Percentiles rank a stretch among this genome's conserved stretches.
These are phyloP conservation scores for Pipistrellus kuhlii DNA, from an alignment of 2,797 vertebrate species.

Conservation along the genomic window DNA sequence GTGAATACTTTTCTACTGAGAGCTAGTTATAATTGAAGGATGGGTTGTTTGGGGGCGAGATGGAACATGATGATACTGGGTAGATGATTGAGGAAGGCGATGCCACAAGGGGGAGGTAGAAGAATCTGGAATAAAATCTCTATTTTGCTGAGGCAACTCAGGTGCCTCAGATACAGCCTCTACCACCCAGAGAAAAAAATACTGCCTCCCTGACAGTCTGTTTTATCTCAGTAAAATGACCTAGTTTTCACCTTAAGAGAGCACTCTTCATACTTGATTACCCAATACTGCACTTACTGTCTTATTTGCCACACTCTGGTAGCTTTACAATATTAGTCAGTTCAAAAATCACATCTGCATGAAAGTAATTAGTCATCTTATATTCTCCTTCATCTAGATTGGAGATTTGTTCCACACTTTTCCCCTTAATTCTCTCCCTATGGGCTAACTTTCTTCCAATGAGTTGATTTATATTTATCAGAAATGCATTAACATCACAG, in stretches of 20 bases:
- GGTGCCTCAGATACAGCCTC: not conserved
- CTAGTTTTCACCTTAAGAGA: not conserved
- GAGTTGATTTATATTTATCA: slow-evolving; percentile 63
- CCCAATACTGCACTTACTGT: not conserved
- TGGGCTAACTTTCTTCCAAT: slow-evolving; percentile 49
- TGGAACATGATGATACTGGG: not conserved
- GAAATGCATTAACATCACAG: slow-evolving; percentile 57
- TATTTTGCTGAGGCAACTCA: not conserved
- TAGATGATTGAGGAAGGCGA: not conserved
- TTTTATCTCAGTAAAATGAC: not conserved
- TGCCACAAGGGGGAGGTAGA: not conserved
- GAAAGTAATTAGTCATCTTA: slow-evolving; percentile 72
- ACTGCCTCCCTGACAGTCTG: not conserved
- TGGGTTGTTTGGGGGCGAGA: not conserved
- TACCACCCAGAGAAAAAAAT: not conserved
- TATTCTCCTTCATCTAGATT: slow-evolving; percentile 63
- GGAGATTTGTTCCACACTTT: slow-evolving; percentile 52
- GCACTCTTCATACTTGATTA: not conserved
- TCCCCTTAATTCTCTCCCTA: slow-evolving; percentile 17
- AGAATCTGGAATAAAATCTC: slow-evolving; percentile 4
- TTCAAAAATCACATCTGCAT: slow-evolving; percentile 66
- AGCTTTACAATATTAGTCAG: slow-evolving; percentile 23
- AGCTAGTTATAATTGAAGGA: not conserved
- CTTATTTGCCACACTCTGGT: not conserved
- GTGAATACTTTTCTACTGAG: not conserved